Conservation (phyloP, 1,140 invertebrate species). For the Panonychus citri region DNA sequence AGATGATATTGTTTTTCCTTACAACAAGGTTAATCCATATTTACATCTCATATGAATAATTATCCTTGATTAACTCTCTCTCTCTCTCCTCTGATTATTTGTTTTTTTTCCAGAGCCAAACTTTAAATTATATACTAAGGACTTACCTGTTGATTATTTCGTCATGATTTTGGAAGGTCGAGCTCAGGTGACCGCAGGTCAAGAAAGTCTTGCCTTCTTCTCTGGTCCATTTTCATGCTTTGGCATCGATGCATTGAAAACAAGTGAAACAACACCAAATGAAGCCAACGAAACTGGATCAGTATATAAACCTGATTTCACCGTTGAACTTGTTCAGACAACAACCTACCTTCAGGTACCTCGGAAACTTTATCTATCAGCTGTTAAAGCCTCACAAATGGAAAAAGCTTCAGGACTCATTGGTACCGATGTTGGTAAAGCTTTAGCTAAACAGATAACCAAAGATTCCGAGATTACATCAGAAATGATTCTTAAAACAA, state of each 20-base stretch:
- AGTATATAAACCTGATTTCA: slow-evolving; percentile 51
- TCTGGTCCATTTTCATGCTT: slow-evolving; percentile 86
- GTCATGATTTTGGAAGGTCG: slow-evolving; percentile 68
- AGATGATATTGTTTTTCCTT: no score
- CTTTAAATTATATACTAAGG: slow-evolving; percentile 17
- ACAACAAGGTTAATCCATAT: no score
- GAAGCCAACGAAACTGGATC: neutral
- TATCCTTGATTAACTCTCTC: neutral
- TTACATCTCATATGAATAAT: no score
- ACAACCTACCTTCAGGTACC: slow-evolving; percentile 18
- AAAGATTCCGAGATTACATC: no score
- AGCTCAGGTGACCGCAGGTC: slow-evolving; percentile 45
- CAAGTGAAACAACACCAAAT: neutral
- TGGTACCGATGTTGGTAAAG: neutral
- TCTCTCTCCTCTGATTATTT: neutral
- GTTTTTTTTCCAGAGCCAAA: neutral
- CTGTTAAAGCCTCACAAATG: slow-evolving; percentile 10
- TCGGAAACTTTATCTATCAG: slow-evolving; percentile 14
- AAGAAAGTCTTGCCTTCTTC: slow-evolving; percentile 69
- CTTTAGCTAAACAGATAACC: neutral
- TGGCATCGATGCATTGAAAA: slow-evolving; percentile 39
- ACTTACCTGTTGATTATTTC: slow-evolving; percentile 48
- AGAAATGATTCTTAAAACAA: no score
- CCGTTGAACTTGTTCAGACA: slow-evolving; percentile 33
- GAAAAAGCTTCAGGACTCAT: neutral